These are phyloP conservation scores for Corythornis cristatus DNA, from an alignment of 2,113 vertebrate species.

Conservation along the genomic window DNA sequence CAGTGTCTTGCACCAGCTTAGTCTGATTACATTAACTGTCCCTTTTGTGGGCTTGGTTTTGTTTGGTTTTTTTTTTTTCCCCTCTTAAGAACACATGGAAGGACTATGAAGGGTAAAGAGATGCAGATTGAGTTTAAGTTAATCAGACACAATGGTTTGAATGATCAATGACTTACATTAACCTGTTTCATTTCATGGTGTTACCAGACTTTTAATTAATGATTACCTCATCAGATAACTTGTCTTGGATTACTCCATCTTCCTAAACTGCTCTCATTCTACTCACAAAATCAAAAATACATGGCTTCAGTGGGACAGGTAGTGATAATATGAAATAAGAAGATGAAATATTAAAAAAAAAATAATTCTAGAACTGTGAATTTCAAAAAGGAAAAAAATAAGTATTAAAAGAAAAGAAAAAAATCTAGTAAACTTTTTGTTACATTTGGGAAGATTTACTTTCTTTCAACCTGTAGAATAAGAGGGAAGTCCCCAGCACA, in stretches of 20 bases:
- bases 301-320: not conserved
- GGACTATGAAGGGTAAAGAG: not conserved
- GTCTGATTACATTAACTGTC: too few relatives aligned
- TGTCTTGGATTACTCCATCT: not conserved
- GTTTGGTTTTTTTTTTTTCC: not conserved
- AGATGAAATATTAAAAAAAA: not conserved
- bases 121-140: not conserved
- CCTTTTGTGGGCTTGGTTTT: too few relatives aligned
- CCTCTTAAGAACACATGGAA: accelerated
- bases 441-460: not conserved
- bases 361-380: not conserved
- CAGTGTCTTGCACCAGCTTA: too few relatives aligned
- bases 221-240: not conserved
- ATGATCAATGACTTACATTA: not conserved
- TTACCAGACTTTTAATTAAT: not conserved
- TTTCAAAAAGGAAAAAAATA: not conserved
- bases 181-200: not conserved
- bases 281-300: not conserved
- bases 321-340: not conserved
- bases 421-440: not conserved
- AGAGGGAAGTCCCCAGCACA: not conserved
- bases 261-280: not conserved
- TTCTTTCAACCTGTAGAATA: not conserved
- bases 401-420: not conserved
- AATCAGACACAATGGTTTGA: not conserved